Evolutionary conservation across 2,888 invertebrate species (phyloP), one percentile per base, ranked within the genome.

Genomic region (Pomacea canaliculata): DNA sequence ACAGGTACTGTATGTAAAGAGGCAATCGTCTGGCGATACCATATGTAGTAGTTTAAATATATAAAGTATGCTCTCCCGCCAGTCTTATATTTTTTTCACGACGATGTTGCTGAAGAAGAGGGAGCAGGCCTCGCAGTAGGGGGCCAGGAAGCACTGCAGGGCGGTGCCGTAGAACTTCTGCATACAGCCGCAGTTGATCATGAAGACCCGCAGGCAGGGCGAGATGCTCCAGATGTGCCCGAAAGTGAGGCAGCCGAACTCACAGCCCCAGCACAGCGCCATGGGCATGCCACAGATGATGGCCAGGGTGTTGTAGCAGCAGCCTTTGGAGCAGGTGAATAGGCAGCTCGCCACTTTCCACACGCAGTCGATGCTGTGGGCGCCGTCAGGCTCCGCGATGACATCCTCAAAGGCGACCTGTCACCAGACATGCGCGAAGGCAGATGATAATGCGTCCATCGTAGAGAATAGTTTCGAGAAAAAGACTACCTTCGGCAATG

Each of bases 161-260:
- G 78, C 76, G 46, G 82, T 79, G 1, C 94, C 91, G 92, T 93
- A 76, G 80, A 82, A 83, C 76, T 84, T 87, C 83, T 83, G 83
- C 27, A 72, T 67, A 56, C 84, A 85, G 8, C 85, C 85, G 18
- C 82, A 75, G 87, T 93, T 93, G 86, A 95, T 94, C 90, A 94
- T 94, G 90, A 93, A 93, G 79, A 90, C 92, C 72, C 94, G 92
- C 71, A 95, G 90, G 77, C 93, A 93, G 0, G 95, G 95, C 0
- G 93, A 94, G 48, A 93, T 91, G 88, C 94, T 94, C 95, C 95
- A 95, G 85, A 95, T 94, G 91, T 95, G 94, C 66, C 82, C 66
- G 79, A 87, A 88, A 8, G 95, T 93, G 13, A 95, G 91, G 83
- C 94, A 68, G 66, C 86, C 88, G 77, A 87, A 89, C 76, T 84